Evolutionary conservation across 2,797 vertebrate genomes (phyloP), one percentile per base, ranked within the genome.

Genomic region (Pampus argenteus): DNA sequence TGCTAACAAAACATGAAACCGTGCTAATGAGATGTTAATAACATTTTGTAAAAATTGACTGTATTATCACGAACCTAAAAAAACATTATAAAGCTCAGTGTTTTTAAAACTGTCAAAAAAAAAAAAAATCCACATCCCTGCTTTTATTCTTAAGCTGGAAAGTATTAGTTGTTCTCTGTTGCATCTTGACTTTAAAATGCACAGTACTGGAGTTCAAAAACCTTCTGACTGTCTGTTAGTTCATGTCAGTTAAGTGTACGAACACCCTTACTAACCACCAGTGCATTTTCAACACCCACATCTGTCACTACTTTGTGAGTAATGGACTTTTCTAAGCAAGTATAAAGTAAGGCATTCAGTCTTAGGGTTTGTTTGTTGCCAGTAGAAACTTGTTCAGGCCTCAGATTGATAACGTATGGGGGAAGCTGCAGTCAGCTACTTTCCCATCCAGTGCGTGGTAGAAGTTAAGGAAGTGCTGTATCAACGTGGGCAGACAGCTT

Each of bases 401-500:
- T 75, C 62, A 49, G 69, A 51, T 74, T 81, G 54, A 79, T 82
- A 74, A 56, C 28, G 13, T 56, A 44, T 66, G 57, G 62, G 36
- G 55, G 67, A 78, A 76, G 79, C 71, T 70, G 54, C 76, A 82
- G 68, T 83, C 76, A 82, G 81, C 76, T 76, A 64, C 69, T 82
- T 86, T 87, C 66, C 51, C 52, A 77, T 80, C 52, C 59, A 73
- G 31, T 58, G 58, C 74, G 77, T 44, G 58, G 81, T 71, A 62
- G 61, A 82, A 84, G 81, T 84, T 77, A 83, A 82, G 71, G 70
- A 86, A 75, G 66, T 82, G 81, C 68, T 82, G 83, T 36, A 71
- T 78, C 78, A 84, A 84, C 23, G 71, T 79, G 79, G 83, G 87
- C 79, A 80, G 89, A 87, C 88, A 88, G 86, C 66, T 91, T 85